Percentiles rank a stretch among this genome's conserved stretches.
phyloP scores from a whole-genome alignment of 2,888 invertebrate species.

The Dorcus hopei region DNA sequence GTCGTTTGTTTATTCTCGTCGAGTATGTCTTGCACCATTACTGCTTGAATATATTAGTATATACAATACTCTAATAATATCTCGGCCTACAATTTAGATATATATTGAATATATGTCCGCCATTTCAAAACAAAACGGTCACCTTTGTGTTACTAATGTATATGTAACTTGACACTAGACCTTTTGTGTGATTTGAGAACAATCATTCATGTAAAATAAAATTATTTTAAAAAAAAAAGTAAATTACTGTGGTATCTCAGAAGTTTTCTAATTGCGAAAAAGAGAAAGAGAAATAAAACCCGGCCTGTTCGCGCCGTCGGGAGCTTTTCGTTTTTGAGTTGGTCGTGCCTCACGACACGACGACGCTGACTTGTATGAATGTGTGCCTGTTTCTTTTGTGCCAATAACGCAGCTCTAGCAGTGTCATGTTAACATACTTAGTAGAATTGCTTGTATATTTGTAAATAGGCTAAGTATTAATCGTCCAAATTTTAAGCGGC shows the following conservation, averaged over 20 bases:
- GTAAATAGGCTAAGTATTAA: conserved; percentile 44
- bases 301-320: conserved; percentile 1
- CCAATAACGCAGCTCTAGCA: conserved; percentile 42
- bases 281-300: no score
- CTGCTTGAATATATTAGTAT: no score
- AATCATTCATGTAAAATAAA: conserved; percentile 40
- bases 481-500: conserved; percentile 10
- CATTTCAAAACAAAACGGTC: conserved; percentile 28
- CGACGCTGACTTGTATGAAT: conserved; percentile 27
- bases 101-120: conserved; percentile 30
- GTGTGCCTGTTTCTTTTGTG: conserved; percentile 46
- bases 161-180: conserved; percentile 47
- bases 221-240: conserved; percentile 15
- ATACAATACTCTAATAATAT: neutral
- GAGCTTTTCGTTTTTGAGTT: conserved; percentile 6
- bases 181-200: conserved; percentile 40
- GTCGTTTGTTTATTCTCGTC: no score
- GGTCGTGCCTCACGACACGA: neutral
- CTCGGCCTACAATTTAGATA: conserved; percentile 11
- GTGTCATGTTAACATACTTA: conserved; percentile 48
- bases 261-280: conserved; percentile 12
- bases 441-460: conserved; percentile 48
- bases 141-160: conserved; percentile 38
- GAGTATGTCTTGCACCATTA: no score
- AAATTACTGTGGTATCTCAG: conserved; percentile 35